A percentile compares a stretch with the other conserved stretches of the same genome.
Conservation (phyloP, 2,113 vertebrate species). For the Tupaia tana region DNA sequence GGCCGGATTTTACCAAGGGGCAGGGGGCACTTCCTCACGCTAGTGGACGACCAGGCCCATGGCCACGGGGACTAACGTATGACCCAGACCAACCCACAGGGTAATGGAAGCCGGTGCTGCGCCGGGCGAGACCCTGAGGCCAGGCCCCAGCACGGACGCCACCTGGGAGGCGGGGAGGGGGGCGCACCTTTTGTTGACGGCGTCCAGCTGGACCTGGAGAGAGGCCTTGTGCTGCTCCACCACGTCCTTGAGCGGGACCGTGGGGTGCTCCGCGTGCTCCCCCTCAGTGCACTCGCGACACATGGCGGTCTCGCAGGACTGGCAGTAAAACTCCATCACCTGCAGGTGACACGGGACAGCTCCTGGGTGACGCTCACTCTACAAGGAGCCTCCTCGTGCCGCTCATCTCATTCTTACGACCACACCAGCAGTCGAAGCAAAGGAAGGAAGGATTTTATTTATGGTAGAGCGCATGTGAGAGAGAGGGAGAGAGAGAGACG, state of each 20-base stretch:
- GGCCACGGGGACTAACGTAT: neutral
- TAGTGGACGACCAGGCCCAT: neutral
- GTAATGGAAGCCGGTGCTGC: neutral
- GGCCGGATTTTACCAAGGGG: neutral
- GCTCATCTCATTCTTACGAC: neutral
- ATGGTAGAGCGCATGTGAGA: too few species aligned
- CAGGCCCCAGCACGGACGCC: neutral
- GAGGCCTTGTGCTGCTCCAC: slow-evolving; percentile 98
- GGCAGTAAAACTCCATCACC: slow-evolving; percentile 99
- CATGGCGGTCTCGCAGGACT: slow-evolving; percentile 98
- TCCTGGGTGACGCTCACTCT: neutral
- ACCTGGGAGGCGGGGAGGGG: neutral
- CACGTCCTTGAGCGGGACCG: slow-evolving; percentile 96
- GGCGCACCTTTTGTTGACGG: slow-evolving; percentile 94
- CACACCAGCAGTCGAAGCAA: neutral
- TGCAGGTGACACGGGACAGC: slow-evolving; percentile 71
- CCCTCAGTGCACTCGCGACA: slow-evolving; percentile 96
- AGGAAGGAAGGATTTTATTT: too few species aligned
- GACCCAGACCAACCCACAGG: too few species aligned
- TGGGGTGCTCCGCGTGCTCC: slow-evolving; percentile 96
- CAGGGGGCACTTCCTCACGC: neutral
- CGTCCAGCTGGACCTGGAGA: slow-evolving; percentile 93
- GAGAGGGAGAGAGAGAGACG: too few species aligned
- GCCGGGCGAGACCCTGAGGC: neutral
- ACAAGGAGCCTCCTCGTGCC: neutral